A percentile compares a stretch with the other conserved stretches of the same genome.
phyloP scores from a whole-genome alignment of 2,113 vertebrate species.

The Odontophorus gujanensis region DNA sequence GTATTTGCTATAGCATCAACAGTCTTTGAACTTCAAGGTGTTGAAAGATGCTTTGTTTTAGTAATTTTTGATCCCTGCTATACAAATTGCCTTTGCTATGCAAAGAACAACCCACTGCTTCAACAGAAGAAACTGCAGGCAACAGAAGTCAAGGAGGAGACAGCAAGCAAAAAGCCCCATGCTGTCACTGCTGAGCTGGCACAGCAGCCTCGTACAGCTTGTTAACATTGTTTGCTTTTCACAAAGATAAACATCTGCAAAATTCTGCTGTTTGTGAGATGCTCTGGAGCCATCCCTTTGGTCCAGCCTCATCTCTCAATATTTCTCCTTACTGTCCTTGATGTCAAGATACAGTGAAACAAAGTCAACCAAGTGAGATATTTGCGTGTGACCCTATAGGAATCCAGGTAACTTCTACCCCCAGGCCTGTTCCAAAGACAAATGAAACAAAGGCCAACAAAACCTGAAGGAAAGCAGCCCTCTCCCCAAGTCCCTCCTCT shows the following conservation, averaged over 20 bases:
- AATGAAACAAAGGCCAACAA: background rate
- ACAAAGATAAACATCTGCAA: background rate
- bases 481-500: slow-evolving; percentile 12
- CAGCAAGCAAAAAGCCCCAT: background rate
- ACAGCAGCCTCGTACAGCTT: background rate
- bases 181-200: background rate
- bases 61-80: background rate
- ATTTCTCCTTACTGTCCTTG: background rate
- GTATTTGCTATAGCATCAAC: background rate
- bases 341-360: background rate
- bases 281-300: background rate
- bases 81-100: background rate
- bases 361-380: background rate
- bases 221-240: background rate
- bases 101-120: background rate
- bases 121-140: background rate
- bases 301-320: background rate
- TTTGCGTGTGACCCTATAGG: background rate
- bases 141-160: background rate
- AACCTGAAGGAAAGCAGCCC: background rate
- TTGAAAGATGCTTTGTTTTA: background rate
- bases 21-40: background rate
- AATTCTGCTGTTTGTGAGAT: background rate
- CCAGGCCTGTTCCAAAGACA: background rate
- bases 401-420: background rate